Evolutionary conservation across 1,140 invertebrate genomes (phyloP).

Genomic region (Stenopsyche tienmushanensis): DNA sequence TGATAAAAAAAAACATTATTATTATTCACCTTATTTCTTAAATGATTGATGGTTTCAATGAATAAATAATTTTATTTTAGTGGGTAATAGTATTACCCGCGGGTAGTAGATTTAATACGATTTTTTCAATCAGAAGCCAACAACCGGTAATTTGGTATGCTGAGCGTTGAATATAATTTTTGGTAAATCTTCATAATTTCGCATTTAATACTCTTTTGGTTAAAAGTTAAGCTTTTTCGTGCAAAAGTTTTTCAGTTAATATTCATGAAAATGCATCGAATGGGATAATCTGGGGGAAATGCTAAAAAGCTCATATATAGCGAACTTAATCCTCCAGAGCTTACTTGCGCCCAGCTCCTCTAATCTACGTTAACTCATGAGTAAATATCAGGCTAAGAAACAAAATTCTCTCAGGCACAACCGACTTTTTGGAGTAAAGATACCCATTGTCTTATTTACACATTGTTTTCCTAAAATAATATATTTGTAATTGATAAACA

Average conservation of each 20-base stretch:
- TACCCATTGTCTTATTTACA: background rate
- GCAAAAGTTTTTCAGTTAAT: slow-evolving; percentile 2
- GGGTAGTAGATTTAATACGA: too few relatives aligned
- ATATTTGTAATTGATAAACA: background rate
- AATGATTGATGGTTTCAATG: too few relatives aligned
- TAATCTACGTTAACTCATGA: slow-evolving; percentile 6
- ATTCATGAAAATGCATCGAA: slow-evolving; percentile 1
- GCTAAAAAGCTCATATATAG: background rate
- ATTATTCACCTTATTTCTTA: too few relatives aligned
- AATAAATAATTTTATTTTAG: too few relatives aligned
- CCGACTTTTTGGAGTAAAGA: background rate
- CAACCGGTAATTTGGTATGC: too few relatives aligned
- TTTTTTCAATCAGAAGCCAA: too few relatives aligned
- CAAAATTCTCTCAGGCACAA: background rate
- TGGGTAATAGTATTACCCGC: too few relatives aligned
- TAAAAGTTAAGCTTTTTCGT: too few relatives aligned
- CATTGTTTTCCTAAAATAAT: background rate
- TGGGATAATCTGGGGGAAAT: background rate
- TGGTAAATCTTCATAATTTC: too few relatives aligned
- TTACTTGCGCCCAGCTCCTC: slow-evolving; percentile 1
- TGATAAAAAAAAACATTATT: too few relatives aligned
- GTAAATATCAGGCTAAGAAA: slow-evolving; percentile 11
- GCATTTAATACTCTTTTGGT: too few relatives aligned
- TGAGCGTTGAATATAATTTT: too few relatives aligned
- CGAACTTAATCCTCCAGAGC: background rate